Base-by-base conservation (phyloP, 2,888 invertebrate species). In the Platycheirus albimanus region DNA sequence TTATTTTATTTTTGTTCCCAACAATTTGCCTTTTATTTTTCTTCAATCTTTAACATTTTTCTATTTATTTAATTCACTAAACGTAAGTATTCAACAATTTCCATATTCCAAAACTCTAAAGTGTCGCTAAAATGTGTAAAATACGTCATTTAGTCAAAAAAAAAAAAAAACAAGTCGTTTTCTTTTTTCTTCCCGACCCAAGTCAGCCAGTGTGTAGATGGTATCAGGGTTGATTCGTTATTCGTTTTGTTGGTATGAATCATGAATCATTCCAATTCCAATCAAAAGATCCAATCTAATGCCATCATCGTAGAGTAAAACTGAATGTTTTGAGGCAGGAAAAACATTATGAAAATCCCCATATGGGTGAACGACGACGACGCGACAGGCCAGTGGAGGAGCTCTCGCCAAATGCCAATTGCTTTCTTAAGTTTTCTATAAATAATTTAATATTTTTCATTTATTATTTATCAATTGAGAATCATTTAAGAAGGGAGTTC, bases 391-490 rank as follows among this genome's bases (percentile, higher is more conserved):
- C 20, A 17, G 20, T 24, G 24, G 24, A 24, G 5, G n/a, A n/a
- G n/a, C n/a, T n/a, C n/a, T n/a, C n/a, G n/a, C n/a, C n/a, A n/a
- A n/a, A n/a, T n/a, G 19, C 20, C 36, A 64, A 67, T 81, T 67
- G 71, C 61, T 66, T 81, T 38, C 51, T 51, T 70, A 15, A 33
- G 17, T 30, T 51, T 64, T 76, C 71, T 81, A 81, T 56, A 76
- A 72, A 81, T 77, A 81, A 71, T 70, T 45, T 71, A 45, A 71
- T 71, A 52, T 51, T 66, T 15, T 58, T 58, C 24, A 28, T 72
- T 79, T 66, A 75, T 71, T 75, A 67, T 81, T 81, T 71, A 75
- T 30, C 61, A 81, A 81, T 81, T 77, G 67, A 67, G 28, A 41
- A 63, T 66, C 1, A 52, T 70, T 38, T 24, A 4, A 3, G 8